A percentile compares a stretch with the other conserved stretches of the same genome.
Evolutionary conservation across 2,888 invertebrate genomes (phyloP).

Genomic region (Pemphredon lugubris): DNA sequence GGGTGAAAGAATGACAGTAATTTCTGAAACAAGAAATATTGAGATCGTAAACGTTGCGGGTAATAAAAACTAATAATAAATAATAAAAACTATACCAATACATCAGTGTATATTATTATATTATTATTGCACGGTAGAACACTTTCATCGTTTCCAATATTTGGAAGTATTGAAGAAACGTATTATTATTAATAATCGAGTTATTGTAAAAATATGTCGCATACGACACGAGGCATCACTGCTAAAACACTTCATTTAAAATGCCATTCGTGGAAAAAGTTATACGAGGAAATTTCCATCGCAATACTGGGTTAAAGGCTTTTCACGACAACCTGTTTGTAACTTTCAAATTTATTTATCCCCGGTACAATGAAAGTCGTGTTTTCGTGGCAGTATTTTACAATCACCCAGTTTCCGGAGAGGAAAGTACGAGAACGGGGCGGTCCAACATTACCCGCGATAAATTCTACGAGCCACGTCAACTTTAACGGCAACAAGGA

Average conservation of each 20-base stretch:
- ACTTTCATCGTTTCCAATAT: too few relatives aligned
- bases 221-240: too few relatives aligned
- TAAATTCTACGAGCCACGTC: conserved; percentile 24
- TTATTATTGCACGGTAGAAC: too few relatives aligned
- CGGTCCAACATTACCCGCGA: background rate
- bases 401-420: conserved; percentile 36
- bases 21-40: conserved; percentile 70
- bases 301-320: conserved; percentile 1
- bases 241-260: too few relatives aligned
- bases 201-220: background rate
- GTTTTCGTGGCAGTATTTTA: conserved; percentile 37
- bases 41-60: background rate
- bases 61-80: background rate
- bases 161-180: too few relatives aligned
- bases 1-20: conserved; percentile 76
- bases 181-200: too few relatives aligned
- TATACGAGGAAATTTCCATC: background rate
- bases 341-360: conserved; percentile 44
- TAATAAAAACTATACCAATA: too few relatives aligned
- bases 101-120: too few relatives aligned
- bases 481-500: conserved; percentile 26
- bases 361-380: conserved; percentile 12
- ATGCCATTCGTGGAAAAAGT: too few relatives aligned
- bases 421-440: conserved; percentile 9
- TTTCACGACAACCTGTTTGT: conserved; percentile 5